Conservation (phyloP, 2,113 vertebrate genomes). For the Sterna hirundo region DNA sequence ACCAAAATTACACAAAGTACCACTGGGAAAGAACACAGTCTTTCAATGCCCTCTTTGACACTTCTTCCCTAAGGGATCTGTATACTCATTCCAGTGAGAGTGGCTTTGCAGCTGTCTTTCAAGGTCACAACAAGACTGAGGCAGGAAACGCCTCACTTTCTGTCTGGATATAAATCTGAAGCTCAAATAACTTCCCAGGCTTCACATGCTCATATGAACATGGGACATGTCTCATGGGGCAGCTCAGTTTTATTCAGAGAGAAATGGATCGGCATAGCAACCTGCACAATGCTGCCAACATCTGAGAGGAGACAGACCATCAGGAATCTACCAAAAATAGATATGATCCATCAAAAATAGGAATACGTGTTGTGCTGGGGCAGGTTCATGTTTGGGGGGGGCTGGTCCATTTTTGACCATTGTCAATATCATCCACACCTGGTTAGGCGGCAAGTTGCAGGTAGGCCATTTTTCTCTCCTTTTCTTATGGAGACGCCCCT, state of each 20-base stretch:
- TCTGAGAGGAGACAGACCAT: not conserved
- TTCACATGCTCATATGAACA: not conserved
- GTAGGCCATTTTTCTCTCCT: not conserved
- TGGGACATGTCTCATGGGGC: not conserved
- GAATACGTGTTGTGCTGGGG: not conserved
- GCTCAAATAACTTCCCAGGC: not conserved
- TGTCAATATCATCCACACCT: not conserved
- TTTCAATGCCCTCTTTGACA: not conserved
- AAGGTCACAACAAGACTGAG: not conserved
- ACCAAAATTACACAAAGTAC: not conserved
- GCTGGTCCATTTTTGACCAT: not conserved
- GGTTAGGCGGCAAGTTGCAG: not conserved
- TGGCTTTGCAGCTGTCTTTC: not conserved
- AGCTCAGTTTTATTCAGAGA: not conserved
- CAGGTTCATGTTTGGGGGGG: not conserved
- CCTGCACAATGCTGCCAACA: not conserved
- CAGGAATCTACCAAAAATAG: not conserved
- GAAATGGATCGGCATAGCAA: not conserved
- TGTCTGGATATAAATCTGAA: not conserved
- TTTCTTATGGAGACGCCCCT: not conserved
- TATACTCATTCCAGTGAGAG: not conserved
- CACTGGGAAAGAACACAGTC: not conserved
- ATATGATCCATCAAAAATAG: not conserved
- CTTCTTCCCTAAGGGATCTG: not conserved
- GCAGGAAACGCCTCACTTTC: not conserved